Evolutionary conservation across 2,888 invertebrate species (phyloP), one percentile per base, ranked within the genome.

Genomic region (Philonicus albiceps): DNA sequence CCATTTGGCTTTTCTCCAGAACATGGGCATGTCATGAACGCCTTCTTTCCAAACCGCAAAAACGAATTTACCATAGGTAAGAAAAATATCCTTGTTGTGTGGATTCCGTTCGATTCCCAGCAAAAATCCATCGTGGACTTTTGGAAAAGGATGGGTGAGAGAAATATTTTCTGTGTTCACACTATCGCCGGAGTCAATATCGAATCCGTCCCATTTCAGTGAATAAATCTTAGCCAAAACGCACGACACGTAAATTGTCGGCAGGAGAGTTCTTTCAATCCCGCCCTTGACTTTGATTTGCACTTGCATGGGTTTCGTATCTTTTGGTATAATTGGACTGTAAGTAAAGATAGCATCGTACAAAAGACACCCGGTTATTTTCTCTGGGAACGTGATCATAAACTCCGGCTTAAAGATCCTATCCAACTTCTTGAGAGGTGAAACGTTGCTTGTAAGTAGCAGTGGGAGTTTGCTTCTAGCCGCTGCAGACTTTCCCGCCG

Each of bases 21-120:
- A 91, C 5, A 96, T 90, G 0, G 96, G 96, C 30, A 93, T 92
- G 86, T 93, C 93, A 34, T 91, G 90, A 49, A 95, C 93, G 87
- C 95, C 94, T 86, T 96, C 95, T 88, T 94, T 94, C 97, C 97
- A 97, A 86, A 97, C 91, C 0, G 96, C 95, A 90, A 96, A 95
- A 86, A 95, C 93, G 91, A 94, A 95, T 6, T 96, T 96, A 0
- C 97, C 97, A 6, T 96, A 94, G 3, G 96, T 95, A 6, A 96
- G 92, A 49, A 96, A 92, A 6, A 96, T 90, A 87, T 95, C 93
- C 37, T 93, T 92, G 86, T 95, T 93, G 88, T 94, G 94, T 0
- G 94, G 95, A 89, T 96, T 96, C 90, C 94, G 93, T 64, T 93
- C 91, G 3, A 94, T 91, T 27, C 93, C 92, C 0, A 94, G 93